phyloP scores from a whole-genome alignment of 2,797 vertebrate genomes.

The Knipowitschia caucasica region DNA sequence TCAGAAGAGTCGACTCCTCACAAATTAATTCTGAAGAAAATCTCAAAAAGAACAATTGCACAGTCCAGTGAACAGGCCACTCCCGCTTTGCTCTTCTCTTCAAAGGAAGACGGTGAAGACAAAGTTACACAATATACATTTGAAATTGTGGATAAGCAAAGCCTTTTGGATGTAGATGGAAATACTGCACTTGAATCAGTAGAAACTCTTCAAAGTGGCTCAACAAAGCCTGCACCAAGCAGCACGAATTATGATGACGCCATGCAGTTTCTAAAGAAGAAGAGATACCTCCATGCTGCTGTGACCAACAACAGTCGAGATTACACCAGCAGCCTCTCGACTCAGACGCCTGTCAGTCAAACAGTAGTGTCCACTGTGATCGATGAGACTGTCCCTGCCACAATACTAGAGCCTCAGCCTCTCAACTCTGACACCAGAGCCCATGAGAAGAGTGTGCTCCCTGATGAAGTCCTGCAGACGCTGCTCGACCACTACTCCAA shows the following conservation, averaged over 20 bases:
- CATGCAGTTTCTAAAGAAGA: conserved; percentile 99
- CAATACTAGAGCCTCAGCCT: conserved; percentile 90
- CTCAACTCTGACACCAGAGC: conserved; percentile 89
- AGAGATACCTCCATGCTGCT: conserved; percentile 93
- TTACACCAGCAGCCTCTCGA: conserved; percentile 88
- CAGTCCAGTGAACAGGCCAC: conserved; percentile 78
- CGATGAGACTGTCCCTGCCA: conserved; percentile 87
- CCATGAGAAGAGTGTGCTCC: conserved; percentile 94
- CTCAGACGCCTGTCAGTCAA: conserved; percentile 89
- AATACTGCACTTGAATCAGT: conserved; percentile 88
- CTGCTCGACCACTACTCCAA: conserved; percentile 97
- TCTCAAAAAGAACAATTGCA: conserved; percentile 88
- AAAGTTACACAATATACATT: conserved; percentile 94
- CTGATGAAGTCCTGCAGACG: conserved; percentile 97
- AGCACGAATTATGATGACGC: conserved; percentile 98
- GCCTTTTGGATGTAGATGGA: conserved; percentile 87
- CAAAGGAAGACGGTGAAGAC: conserved; percentile 78
- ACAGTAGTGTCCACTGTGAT: conserved; percentile 90
- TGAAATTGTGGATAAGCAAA: conserved; percentile 95
- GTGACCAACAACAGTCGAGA: conserved; percentile 85
- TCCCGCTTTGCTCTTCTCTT: conserved; percentile 87
- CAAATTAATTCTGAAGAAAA: conserved; percentile 94
- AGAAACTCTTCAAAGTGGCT: conserved; percentile 86
- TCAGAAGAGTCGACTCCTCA: conserved; percentile 87
- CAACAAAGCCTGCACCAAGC: conserved; percentile 87